Conservation (phyloP, 2,888 invertebrate species). For the Calliopum simillimum region DNA sequence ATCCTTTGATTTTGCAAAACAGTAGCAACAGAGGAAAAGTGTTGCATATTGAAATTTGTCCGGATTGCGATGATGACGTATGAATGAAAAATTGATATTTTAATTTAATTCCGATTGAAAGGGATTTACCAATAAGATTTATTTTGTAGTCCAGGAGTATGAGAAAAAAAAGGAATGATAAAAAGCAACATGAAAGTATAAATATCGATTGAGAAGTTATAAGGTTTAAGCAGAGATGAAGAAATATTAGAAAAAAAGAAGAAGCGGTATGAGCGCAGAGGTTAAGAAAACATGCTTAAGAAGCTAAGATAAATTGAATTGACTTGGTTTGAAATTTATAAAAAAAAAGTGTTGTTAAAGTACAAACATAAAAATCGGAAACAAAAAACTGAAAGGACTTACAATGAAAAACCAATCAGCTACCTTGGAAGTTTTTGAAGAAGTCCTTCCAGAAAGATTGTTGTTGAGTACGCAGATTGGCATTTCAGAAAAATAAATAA, state of each 20-base stretch:
- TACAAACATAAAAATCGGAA: conserved; percentile 33
- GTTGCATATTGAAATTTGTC: neutral
- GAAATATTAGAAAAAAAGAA: too few species aligned
- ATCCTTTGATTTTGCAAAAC: neutral
- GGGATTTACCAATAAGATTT: conserved; percentile 29
- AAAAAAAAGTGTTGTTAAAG: too few species aligned
- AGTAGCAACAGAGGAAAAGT: neutral
- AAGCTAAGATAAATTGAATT: neutral
- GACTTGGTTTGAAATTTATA: too few species aligned
- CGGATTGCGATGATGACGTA: conserved; percentile 24
- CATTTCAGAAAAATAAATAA: conserved; percentile 40
- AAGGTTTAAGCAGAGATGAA: too few species aligned
- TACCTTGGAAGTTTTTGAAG: conserved; percentile 53
- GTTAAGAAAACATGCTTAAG: neutral
- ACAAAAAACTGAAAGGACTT: conserved; percentile 56
- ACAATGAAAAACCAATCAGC: conserved; percentile 63
- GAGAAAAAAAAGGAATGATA: neutral
- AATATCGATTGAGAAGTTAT: neutral
- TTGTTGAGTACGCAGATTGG: conserved; percentile 49
- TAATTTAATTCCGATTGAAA: conserved; percentile 56
- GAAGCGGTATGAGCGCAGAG: neutral
- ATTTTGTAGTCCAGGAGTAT: neutral
- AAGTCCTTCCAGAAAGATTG: conserved; percentile 44
- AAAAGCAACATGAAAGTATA: neutral
- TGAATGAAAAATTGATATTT: conserved; percentile 53